Base-by-base conservation (phyloP, 2,888 invertebrate genomes). In the Darwinula stevensoni region DNA sequence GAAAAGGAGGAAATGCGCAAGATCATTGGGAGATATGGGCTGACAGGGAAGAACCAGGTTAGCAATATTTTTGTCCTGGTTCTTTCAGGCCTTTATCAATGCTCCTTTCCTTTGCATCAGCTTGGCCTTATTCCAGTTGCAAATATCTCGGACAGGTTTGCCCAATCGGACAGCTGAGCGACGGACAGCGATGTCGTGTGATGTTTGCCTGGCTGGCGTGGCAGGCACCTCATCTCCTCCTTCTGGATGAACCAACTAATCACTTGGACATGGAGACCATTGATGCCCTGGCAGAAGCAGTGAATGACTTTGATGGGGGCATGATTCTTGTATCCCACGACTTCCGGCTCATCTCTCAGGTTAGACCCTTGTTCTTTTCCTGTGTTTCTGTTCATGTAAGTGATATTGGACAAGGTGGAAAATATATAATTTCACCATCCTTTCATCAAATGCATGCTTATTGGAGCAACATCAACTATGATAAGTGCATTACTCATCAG, bases 311-410 rank as follows among this genome's bases (percentile, higher is more conserved):
- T 49, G 82, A 86, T 41, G 97, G 97, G 29, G 97, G 97, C 40
- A 73, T 99, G 74, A 80, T 99, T 39, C 65, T 99, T 15, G 97
- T 99, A 45, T 88, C 86, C 56, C 97, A 97, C 74, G 97, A 99
- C 63, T 97, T 97, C 63, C 64, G 97, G 52, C 68, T 97, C 33
- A 97, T 97, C 39, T 84, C 76, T 56, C 94, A 97, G 67, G 91
- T 88, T 49, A n/a, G n/a, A n/a, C n/a, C n/a, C n/a, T n/a, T n/a
- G n/a, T n/a, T n/a, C n/a, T n/a, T n/a, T n/a, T n/a, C n/a, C 26
- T 18, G n/a, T 14, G 29, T 29, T 16, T 12, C 17, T 29, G 3
- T n/a, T 14, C 14, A 14, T 33, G 29, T 13, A 17, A 16, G 2
- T 12, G 17, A 30, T 27, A 32, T 28, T 12, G 9, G 4, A n/a